phyloP scores from a whole-genome alignment of 2,888 invertebrate species.

The Axea sp. region DNA sequence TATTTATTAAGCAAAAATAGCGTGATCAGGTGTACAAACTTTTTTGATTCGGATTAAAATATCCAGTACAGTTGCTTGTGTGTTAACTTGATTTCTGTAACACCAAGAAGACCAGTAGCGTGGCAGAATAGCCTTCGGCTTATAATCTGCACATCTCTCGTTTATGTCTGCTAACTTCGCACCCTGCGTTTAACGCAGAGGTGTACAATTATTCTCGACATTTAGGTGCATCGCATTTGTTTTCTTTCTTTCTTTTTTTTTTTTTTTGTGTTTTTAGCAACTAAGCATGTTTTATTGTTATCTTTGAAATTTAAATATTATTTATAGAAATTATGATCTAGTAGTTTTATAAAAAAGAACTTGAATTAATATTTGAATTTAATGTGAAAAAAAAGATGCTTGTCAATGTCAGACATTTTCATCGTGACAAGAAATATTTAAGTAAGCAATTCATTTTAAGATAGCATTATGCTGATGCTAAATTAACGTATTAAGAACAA shows the following conservation, averaged over 20 bases:
- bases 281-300: not conserved
- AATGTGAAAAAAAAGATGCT: no score
- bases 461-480: no score
- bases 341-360: no score
- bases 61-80: slow-evolving; percentile 18
- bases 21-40: not conserved
- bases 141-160: slow-evolving; percentile 50
- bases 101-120: slow-evolving; percentile 44
- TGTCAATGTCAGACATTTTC: no score
- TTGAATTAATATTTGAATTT: no score
- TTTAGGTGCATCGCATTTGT: slow-evolving; percentile 15
- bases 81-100: slow-evolving; percentile 35
- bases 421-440: no score
- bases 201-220: slow-evolving; percentile 39
- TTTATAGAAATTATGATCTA: no score
- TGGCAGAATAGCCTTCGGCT: slow-evolving; percentile 41
- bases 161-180: slow-evolving; percentile 49
- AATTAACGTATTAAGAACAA: no score
- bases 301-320: no score
- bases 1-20: slow-evolving; percentile 10
- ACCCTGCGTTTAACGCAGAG: slow-evolving; percentile 42
- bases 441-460: no score
- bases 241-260: slow-evolving; percentile 1
- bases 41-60: slow-evolving; percentile 19
- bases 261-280: not conserved